Evolutionary conservation across 2,888 invertebrate genomes (phyloP).

Genomic region (Apantesis nais): DNA sequence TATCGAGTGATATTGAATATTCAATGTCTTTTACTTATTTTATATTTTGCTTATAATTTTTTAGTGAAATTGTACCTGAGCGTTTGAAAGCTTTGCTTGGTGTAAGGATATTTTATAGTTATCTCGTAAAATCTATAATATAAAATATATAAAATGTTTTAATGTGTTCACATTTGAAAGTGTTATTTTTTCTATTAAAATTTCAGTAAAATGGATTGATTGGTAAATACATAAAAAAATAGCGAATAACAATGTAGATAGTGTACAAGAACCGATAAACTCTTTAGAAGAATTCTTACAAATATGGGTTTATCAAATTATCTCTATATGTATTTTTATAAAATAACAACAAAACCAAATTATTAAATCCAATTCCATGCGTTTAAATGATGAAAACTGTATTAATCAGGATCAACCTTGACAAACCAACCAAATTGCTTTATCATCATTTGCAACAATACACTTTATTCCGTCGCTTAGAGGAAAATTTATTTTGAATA

Average conservation of each 20-base stretch:
- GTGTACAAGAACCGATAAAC: neutral
- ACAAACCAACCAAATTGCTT: no score
- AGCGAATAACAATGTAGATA: neutral
- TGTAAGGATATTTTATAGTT: neutral
- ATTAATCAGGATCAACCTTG: no score
- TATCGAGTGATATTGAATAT: slow-evolving; percentile 3
- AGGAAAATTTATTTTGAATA: neutral
- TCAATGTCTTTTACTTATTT: neutral
- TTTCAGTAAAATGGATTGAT: no score
- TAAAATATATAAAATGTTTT: neutral
- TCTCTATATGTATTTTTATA: no score
- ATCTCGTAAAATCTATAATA: neutral
- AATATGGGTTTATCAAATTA: no score
- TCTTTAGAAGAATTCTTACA: no score
- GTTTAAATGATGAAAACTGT: no score
- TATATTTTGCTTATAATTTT: neutral
- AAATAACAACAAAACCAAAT: no score
- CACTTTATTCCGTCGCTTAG: neutral
- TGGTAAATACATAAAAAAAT: no score
- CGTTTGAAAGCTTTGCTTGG: neutral
- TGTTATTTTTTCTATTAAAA: no score
- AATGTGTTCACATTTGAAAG: neutral
- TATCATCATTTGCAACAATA: no score
- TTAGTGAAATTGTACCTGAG: neutral
- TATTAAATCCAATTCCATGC: no score